A percentile compares a stretch with the other conserved stretches of the same genome.
phyloP scores from a whole-genome alignment of 2,797 vertebrate species.

The Falco concolor region DNA sequence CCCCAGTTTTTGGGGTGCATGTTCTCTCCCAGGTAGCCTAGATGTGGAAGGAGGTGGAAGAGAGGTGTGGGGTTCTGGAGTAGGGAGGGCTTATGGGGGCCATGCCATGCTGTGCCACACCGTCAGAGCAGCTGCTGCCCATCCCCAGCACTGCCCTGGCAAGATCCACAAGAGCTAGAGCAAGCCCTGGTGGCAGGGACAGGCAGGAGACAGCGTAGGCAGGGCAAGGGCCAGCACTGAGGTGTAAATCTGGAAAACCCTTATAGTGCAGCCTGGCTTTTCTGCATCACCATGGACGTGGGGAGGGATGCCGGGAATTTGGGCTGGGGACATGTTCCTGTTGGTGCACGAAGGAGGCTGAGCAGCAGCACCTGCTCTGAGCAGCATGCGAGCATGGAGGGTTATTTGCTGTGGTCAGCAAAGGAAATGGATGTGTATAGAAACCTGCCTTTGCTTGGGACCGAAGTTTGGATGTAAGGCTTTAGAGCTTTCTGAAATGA shows the following conservation, averaged over 20 bases:
- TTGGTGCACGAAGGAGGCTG: neutral
- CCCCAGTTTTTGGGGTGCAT: neutral
- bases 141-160: neutral
- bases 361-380: neutral
- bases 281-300: fast-evolving
- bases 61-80: neutral
- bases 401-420: neutral
- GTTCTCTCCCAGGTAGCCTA: neutral
- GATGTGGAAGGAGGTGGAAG: neutral
- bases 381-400: fast-evolving
- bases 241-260: neutral
- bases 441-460: neutral
- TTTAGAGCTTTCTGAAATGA: neutral
- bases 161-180: neutral
- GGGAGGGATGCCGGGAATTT: neutral
- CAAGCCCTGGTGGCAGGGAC: neutral
- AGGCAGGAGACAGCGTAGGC: neutral
- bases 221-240: neutral
- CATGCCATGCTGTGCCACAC: fast-evolving
- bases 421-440: neutral
- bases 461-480: neutral
- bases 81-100: neutral
- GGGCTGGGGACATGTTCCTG: neutral
- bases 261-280: neutral
- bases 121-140: neutral